Evolutionary conservation across 2,888 invertebrate genomes (phyloP).

Genomic region (Peribatodes rhomboidaria): DNA sequence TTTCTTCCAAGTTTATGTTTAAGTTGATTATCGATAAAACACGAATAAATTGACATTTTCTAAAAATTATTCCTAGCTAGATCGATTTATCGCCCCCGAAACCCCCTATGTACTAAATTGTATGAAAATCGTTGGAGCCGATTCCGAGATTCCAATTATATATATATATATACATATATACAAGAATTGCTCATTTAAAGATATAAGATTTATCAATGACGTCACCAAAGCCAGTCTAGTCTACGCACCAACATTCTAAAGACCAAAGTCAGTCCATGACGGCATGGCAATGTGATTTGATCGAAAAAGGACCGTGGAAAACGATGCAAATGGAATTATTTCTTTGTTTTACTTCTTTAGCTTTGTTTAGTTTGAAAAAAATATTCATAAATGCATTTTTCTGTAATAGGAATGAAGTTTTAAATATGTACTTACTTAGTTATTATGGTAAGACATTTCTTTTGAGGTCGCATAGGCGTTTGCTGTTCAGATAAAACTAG

Average conservation of each 20-base stretch:
- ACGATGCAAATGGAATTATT: conserved; percentile 17
- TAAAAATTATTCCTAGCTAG: no score
- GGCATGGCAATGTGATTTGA: conserved; percentile 11
- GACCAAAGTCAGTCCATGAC: conserved; percentile 24
- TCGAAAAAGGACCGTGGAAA: conserved; percentile 30
- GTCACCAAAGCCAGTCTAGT: not conserved
- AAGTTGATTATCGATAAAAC: no score
- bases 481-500: not conserved
- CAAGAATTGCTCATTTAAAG: no score
- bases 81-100: no score
- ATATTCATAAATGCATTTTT: conserved; percentile 19
- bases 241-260: not conserved
- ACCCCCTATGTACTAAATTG: no score
- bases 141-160: no score
- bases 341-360: conserved; percentile 24
- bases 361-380: conserved; percentile 17
- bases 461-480: not conserved
- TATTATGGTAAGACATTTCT: not conserved
- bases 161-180: no score
- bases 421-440: not conserved
- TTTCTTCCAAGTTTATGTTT: no score
- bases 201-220: not conserved
- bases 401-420: conserved; percentile 13
- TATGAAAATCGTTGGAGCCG: no score
- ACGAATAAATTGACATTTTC: no score